Conservation (phyloP, 1,140 invertebrate species). For the Drosophila lacteicornis region DNA sequence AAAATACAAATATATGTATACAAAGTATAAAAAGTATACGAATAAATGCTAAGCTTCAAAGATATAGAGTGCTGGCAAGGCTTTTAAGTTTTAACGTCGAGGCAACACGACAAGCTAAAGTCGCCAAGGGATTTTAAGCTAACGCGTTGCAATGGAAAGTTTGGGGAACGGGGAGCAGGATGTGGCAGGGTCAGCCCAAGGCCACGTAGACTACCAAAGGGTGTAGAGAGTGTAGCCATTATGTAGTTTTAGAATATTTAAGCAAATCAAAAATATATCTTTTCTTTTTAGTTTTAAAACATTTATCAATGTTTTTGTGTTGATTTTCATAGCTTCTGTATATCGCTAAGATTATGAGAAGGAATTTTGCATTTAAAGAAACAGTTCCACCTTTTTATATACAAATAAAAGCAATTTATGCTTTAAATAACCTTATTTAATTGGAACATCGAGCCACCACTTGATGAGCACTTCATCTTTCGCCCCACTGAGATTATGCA, state of each 20-base stretch:
- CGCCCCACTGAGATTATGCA: slow-evolving; percentile 48
- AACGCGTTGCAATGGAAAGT: slow-evolving; percentile 13
- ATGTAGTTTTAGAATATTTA: neutral
- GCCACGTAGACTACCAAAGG: neutral
- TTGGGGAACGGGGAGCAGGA: slow-evolving; percentile 1
- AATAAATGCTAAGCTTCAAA: slow-evolving; percentile 16
- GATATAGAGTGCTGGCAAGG: slow-evolving; percentile 10
- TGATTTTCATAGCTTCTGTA: neutral
- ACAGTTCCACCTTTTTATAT: neutral
- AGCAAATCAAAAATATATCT: neutral
- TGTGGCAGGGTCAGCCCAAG: neutral
- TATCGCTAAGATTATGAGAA: no score
- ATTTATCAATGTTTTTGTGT: neutral
- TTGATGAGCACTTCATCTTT: slow-evolving; percentile 35
- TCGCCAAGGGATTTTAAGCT: slow-evolving; percentile 37
- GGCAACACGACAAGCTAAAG: slow-evolving; percentile 58
- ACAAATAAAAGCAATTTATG: no score
- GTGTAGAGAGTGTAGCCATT: neutral
- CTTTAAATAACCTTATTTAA: neutral
- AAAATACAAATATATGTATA: neutral
- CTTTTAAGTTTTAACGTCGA: slow-evolving; percentile 60
- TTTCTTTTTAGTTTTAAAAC: neutral
- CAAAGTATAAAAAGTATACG: slow-evolving; percentile 2
- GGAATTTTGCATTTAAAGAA: no score
- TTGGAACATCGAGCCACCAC: neutral